phyloP scores from a whole-genome alignment of 2,113 vertebrate genomes.

The Gorsachius goisagi region DNA sequence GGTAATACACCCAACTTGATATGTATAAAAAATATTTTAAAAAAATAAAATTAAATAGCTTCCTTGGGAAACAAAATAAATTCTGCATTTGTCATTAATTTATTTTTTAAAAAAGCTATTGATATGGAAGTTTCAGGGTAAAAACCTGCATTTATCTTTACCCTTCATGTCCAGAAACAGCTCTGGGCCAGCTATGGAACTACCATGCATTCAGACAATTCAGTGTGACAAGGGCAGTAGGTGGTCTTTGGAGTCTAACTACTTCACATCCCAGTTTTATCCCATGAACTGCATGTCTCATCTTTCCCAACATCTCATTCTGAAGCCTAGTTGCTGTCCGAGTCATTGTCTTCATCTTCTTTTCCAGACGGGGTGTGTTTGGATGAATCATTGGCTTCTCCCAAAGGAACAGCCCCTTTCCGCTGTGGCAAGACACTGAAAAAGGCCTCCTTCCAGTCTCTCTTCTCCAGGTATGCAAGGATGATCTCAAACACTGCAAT shows the following conservation, averaged over 20 bases:
- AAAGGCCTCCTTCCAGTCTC: constrained; percentile 93
- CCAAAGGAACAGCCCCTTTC: constrained; percentile 88
- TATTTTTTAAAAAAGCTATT: neutral
- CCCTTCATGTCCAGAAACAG: neutral
- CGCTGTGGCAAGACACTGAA: constrained; percentile 90
- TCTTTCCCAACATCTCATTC: neutral
- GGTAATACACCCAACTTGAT: neutral
- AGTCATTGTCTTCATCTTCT: neutral
- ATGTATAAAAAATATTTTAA: neutral
- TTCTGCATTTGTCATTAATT: neutral
- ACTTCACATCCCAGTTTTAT: neutral
- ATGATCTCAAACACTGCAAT: constrained; percentile 95
- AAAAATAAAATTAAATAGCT: neutral
- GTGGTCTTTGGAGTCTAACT: neutral
- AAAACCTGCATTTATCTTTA: neutral
- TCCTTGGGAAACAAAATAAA: constrained; percentile 38
- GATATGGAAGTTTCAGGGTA: neutral
- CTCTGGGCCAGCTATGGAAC: neutral
- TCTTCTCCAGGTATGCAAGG: constrained; percentile 88
- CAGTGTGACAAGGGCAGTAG: neutral
- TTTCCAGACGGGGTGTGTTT: neutral
- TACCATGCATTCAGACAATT: neutral
- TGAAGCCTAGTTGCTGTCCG: constrained; percentile 40
- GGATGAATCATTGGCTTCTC: constrained; percentile 27
- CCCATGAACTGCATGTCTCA: neutral